Evolutionary conservation across 37 sponge, comb jelly and placozoan species (phyloP), one percentile per base, ranked within the genome.

Genomic region (Tethya wilhelma): DNA sequence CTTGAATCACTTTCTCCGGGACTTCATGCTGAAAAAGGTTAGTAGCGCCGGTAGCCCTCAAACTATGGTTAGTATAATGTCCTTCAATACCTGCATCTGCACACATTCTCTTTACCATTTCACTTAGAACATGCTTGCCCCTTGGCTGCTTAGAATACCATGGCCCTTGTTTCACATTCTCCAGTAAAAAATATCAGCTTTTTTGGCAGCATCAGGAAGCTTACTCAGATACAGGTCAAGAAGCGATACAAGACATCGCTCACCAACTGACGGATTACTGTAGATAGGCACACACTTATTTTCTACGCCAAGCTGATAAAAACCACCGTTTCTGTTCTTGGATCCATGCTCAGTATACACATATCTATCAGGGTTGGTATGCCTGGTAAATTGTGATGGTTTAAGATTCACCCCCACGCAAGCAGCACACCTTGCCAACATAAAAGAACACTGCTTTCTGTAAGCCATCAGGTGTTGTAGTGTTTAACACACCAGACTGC

Each of bases 261-360:
- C 72, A 44, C 72, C 72, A 22, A 23, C n/a, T 38, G 5, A n/a
- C n/a, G 9, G 19, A 19, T n/a, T 71, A 23, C 25, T 44, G 17
- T n/a, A 41, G 5, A 71, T 44, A 44, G 72, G 44, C n/a, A 71
- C 72, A 71, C n/a, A 23, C 53, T 71, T 76, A 23, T 76, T 62
- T 5, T 76, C 77, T 20, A 63, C 43, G 4, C 62, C 30, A 31
- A 38, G 20, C 30, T 57, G 17, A 6, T 60, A 17, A 5, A 62
- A 55, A 7, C 57, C 57, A 30, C 75, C 75, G 57, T 74, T 74
- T 49, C 75, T 38, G 14, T 72, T 72, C 26, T 72, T 72, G 8
- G 73, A 72, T 7, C 73, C 73, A 72, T 41, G 46, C 30, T 72
- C 75, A 37, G 75, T 36, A 33, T 74, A 74, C 22, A 74, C n/a